phyloP scores from a whole-genome alignment of 2,888 invertebrate species.

The Rhagonycha lutea region DNA sequence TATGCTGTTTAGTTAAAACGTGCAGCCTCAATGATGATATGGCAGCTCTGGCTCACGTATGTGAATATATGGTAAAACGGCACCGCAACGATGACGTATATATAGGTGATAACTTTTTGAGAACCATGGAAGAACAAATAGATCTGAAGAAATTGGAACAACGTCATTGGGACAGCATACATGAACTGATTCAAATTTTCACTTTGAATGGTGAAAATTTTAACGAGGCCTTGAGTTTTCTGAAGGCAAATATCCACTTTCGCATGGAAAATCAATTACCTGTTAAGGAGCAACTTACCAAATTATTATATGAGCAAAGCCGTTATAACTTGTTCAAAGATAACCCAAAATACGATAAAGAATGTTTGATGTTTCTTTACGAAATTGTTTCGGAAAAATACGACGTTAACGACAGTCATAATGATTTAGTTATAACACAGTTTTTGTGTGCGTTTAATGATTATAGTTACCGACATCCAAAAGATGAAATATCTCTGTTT shows the following conservation, averaged over 20 bases:
- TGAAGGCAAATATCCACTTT: neutral
- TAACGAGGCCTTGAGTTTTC: neutral
- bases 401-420: too few relatives aligned
- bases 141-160: too few relatives aligned
- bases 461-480: neutral
- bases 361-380: neutral
- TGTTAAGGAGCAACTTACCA: neutral
- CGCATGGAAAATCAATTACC: constrained; percentile 3
- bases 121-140: neutral
- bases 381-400: neutral
- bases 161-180: constrained; percentile 5
- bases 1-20: constrained; percentile 3
- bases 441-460: neutral
- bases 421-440: too few relatives aligned
- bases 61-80: constrained; percentile 4
- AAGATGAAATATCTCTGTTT: neutral
- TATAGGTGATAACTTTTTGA: constrained; percentile 1
- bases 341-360: neutral
- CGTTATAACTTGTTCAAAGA: neutral
- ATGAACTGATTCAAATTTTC: constrained; percentile 2
- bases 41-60: neutral
- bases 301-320: neutral
- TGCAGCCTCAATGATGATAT: constrained; percentile 12
- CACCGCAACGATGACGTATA: constrained; percentile 8
- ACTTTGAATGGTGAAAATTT: constrained; percentile 6